Conservation (phyloP, 2,888 invertebrate species). For the Mythimna albipuncta region DNA sequence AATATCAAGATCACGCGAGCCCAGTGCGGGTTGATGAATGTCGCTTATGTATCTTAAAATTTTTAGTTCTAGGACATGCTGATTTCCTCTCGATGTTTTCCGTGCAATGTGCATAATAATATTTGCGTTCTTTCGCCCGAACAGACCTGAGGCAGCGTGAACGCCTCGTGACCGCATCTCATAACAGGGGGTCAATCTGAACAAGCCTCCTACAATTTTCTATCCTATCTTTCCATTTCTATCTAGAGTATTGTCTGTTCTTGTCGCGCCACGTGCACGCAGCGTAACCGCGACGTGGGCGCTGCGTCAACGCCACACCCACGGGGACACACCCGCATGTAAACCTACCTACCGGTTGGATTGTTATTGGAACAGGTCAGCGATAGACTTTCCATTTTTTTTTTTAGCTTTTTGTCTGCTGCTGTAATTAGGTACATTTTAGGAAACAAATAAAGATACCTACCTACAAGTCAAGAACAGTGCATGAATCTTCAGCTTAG, state of each 20-base stretch:
- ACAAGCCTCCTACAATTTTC: background rate
- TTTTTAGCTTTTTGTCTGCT: background rate
- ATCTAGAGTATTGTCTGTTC: conserved; percentile 12
- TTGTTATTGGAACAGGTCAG: conserved; percentile 1
- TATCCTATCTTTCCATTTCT: background rate
- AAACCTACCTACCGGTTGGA: background rate
- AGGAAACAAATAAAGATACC: background rate
- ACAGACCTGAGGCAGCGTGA: background rate
- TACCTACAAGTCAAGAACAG: no score
- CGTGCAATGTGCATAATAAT: background rate
- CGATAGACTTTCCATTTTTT: no score
- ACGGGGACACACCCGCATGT: conserved; percentile 17
- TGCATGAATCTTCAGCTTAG: no score
- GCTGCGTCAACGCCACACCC: conserved; percentile 39
- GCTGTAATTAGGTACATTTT: background rate
- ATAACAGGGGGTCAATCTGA: background rate
- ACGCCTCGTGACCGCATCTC: conserved; percentile 17
- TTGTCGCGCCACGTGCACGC: conserved; percentile 39
- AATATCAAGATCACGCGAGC: no score
- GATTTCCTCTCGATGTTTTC: no score
- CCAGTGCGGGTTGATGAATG: no score
- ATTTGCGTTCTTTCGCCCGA: background rate
- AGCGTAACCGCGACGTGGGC: conserved; percentile 37
- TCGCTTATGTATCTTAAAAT: no score
- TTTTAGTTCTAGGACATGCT: no score